A percentile compares a stretch with the other conserved stretches of the same genome.
Evolutionary conservation across 1,140 invertebrate species (phyloP).

Genomic region (Papilio polyxenes): DNA sequence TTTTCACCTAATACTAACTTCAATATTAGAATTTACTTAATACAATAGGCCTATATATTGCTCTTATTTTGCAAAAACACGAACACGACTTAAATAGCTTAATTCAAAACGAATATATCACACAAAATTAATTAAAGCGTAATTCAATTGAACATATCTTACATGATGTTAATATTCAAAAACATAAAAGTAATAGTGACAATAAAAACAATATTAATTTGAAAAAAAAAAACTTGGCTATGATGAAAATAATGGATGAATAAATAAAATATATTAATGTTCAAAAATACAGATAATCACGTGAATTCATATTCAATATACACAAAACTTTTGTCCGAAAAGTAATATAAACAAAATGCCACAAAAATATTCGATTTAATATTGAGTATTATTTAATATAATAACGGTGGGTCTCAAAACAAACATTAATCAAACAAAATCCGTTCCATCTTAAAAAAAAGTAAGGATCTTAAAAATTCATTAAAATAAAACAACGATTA

Average conservation of each 20-base stretch:
- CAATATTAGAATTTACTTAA: background rate
- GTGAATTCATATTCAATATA: too few relatives aligned
- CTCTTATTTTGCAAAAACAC: slow-evolving; percentile 9
- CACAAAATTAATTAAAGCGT: slow-evolving; percentile 13
- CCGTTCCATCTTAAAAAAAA: background rate
- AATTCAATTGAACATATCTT: background rate
- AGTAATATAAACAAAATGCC: background rate
- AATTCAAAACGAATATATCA: background rate
- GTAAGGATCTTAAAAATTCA: background rate
- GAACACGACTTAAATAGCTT: background rate
- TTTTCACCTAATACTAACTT: background rate
- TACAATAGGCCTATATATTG: slow-evolving; percentile 12
- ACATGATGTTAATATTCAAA: too few relatives aligned
- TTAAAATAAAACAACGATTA: background rate
- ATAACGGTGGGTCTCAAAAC: background rate
- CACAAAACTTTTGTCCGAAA: too few relatives aligned
- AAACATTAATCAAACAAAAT: background rate
- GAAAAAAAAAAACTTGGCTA: too few relatives aligned
- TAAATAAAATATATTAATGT: too few relatives aligned
- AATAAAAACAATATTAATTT: background rate
- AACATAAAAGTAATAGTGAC: background rate
- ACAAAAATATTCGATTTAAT: background rate
- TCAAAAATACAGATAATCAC: background rate
- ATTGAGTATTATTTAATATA: background rate
- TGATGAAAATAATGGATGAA: too few relatives aligned